phyloP scores from a whole-genome alignment of 2,113 vertebrate species.

The Barbus barbus region DNA sequence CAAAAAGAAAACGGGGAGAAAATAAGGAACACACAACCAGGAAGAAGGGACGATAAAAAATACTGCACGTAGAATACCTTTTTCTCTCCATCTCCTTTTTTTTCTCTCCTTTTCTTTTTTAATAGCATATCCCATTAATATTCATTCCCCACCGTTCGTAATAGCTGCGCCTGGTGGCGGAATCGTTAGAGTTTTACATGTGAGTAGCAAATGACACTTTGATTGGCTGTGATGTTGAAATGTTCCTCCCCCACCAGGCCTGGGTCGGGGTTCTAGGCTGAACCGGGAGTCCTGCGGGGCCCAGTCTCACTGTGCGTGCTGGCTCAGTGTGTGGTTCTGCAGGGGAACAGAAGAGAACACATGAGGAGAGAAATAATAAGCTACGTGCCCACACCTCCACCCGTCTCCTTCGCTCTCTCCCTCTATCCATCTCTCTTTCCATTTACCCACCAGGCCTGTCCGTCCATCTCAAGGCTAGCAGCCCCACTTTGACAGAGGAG shows the following conservation, averaged over 20 bases:
- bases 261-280: constrained; percentile 96
- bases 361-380: constrained; percentile 97
- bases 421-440: constrained; percentile 58
- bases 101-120: constrained; percentile 76
- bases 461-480: constrained; percentile 52
- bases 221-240: constrained; percentile 99
- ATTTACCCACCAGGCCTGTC: constrained; percentile 50
- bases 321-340: constrained; percentile 99
- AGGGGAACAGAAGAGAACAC: constrained; percentile 88
- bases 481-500: constrained; percentile 38
- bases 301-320: constrained; percentile 98
- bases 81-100: constrained; percentile 60
- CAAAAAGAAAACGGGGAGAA: constrained; percentile 74
- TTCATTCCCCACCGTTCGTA: constrained; percentile 99
- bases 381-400: constrained; percentile 84
- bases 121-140: constrained; percentile 99
- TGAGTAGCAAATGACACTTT: constrained; percentile 99
- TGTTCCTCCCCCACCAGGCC: constrained; percentile 94
- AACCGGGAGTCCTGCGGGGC: constrained; percentile 94
- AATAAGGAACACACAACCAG: constrained; percentile 70
- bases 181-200: constrained; percentile 99
- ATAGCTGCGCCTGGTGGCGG: constrained; percentile 99
- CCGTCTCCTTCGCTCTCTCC: constrained; percentile 65
- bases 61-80: constrained; percentile 99
- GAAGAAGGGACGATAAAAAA: constrained; percentile 98